Conservation (phyloP, 1,140 invertebrate genomes). For the Lordiphosa collinella region DNA sequence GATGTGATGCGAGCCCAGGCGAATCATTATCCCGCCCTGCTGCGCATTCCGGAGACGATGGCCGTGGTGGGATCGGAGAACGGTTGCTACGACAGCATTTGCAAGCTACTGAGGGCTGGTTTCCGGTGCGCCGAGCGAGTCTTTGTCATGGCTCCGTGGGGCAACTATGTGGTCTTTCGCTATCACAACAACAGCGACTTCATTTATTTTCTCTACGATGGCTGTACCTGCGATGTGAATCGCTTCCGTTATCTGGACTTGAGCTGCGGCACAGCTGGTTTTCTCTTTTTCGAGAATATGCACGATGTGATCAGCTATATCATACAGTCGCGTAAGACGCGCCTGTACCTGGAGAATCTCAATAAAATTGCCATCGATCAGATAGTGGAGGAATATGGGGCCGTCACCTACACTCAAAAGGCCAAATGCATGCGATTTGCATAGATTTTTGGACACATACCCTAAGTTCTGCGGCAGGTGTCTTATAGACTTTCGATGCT, state of each 20-base stretch:
- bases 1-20: constrained; percentile 60
- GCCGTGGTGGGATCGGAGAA: constrained; percentile 75
- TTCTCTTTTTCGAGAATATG: constrained; percentile 64
- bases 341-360: constrained; percentile 62
- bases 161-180: constrained; percentile 75
- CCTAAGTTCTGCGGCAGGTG: too few species aligned
- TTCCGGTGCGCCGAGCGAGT: constrained; percentile 74
- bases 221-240: constrained; percentile 75
- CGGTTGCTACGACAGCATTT: constrained; percentile 75
- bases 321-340: constrained; percentile 62
- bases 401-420: constrained; percentile 66
- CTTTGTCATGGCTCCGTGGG: constrained; percentile 76
- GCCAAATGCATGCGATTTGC: constrained; percentile 67
- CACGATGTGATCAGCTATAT: constrained; percentile 74
- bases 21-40: constrained; percentile 69
- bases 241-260: constrained; percentile 73
- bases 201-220: constrained; percentile 71
- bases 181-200: constrained; percentile 58
- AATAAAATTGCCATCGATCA: constrained; percentile 68
- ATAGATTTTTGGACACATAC: constrained; percentile 4
- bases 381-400: constrained; percentile 68
- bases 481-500: too few species aligned
- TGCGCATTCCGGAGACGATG: constrained; percentile 68
- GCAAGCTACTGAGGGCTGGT: constrained; percentile 67
- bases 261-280: constrained; percentile 68